Percentiles rank a stretch among this genome's conserved stretches.
Conservation (phyloP, 2,113 vertebrate genomes). For the Charadrius vociferus region DNA sequence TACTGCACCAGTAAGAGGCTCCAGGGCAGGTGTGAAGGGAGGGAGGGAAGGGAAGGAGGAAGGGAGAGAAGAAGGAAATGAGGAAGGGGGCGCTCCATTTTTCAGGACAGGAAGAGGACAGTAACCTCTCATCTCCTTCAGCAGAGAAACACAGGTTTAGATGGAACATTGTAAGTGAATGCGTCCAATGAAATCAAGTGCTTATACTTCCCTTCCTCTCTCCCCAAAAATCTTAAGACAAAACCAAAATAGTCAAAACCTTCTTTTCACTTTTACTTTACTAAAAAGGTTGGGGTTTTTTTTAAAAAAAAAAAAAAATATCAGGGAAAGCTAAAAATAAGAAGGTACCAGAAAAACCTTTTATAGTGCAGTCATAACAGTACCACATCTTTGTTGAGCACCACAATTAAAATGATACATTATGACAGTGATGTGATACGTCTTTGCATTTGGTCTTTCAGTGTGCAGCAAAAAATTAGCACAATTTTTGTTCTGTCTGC, state of each 20-base stretch:
- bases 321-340: conserved; percentile 21
- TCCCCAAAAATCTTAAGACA: background rate
- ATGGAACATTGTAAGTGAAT: background rate
- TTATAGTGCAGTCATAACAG: conserved; percentile 15
- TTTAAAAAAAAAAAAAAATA: background rate
- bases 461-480: background rate
- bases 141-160: background rate
- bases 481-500: background rate
- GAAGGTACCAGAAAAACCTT: conserved; percentile 15
- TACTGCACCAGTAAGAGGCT: background rate
- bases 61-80: background rate
- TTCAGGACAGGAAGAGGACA: background rate
- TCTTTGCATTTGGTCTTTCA: conserved; percentile 14
- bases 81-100: background rate
- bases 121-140: background rate
- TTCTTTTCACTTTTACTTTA: background rate
- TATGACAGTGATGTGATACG: conserved; percentile 12
- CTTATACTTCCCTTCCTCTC: background rate
- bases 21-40: background rate
- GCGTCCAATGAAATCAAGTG: background rate
- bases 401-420: conserved; percentile 7
- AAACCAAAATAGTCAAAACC: background rate
- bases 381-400: background rate
- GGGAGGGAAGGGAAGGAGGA: background rate
- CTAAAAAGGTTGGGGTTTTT: background rate